phyloP scores from a whole-genome alignment of 2,113 vertebrate genomes.

The Tangachromis dhanisi region DNA sequence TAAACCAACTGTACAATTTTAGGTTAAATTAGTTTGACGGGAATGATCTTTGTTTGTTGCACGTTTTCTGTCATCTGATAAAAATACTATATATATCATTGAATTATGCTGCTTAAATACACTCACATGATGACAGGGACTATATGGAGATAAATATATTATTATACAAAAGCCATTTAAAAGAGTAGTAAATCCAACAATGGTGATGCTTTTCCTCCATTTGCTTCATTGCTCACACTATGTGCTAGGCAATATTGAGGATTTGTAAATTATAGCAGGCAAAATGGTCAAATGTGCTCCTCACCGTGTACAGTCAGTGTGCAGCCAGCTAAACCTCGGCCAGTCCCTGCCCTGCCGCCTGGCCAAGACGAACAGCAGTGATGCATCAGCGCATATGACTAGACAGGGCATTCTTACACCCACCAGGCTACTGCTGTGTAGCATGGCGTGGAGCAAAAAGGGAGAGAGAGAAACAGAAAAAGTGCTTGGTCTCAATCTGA shows the following conservation, averaged over 20 bases:
- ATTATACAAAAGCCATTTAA: not conserved
- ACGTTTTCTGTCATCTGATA: not conserved
- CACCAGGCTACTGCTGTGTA: not conserved
- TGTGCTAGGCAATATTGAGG: not conserved
- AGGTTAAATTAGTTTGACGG: not conserved
- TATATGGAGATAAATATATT: not conserved
- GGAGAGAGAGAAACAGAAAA: not conserved
- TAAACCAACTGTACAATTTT: not conserved
- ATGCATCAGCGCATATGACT: slow-evolving; percentile 19
- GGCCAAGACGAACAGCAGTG: not conserved
- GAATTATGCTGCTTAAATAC: not conserved
- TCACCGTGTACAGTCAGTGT: not conserved
- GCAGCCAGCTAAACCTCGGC: not conserved
- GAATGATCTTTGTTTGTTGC: not conserved
- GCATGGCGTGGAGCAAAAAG: not conserved
- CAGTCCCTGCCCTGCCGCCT: not conserved
- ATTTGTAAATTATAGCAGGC: not conserved
- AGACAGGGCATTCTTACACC: not conserved
- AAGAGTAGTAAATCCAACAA: not conserved
- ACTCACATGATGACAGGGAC: not conserved
- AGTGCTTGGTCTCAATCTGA: not conserved
- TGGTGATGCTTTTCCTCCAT: not conserved
- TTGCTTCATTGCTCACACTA: not conserved
- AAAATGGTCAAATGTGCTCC: not conserved
- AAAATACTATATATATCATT: not conserved